Evolutionary conservation across 2,888 invertebrate genomes (phyloP).

Genomic region (Sminthurides aquaticus): DNA sequence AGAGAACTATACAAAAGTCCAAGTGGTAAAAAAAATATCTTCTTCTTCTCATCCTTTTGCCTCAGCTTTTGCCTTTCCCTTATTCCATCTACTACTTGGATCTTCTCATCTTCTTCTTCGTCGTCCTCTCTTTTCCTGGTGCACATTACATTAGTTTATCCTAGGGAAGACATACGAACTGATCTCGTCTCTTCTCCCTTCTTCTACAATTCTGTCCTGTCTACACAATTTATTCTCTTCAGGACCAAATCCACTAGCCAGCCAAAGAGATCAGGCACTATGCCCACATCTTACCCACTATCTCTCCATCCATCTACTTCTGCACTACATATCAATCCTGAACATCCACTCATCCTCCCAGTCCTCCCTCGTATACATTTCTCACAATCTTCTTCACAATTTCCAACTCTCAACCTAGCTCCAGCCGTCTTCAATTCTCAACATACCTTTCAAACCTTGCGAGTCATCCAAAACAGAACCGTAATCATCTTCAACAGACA

Average conservation of each 20-base stretch:
- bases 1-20: conserved; percentile 10
- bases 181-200: too few relatives aligned
- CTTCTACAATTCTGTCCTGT: conserved; percentile 14
- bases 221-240: conserved; percentile 11
- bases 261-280: background rate
- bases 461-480: background rate
- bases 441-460: too few relatives aligned
- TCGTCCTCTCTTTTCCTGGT: too few relatives aligned
- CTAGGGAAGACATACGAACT: background rate
- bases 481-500: background rate
- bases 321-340: background rate
- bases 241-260: background rate
- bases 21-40: conserved; percentile 3
- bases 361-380: background rate
- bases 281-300: background rate
- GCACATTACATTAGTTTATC: background rate
- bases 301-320: background rate
- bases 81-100: too few relatives aligned
- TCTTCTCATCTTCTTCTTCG: background rate
- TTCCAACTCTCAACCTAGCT: background rate
- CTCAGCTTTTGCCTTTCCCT: background rate
- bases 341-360: background rate
- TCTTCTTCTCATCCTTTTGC: background rate
- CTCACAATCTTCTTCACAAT: background rate
- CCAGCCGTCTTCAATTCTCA: too few relatives aligned